Evolutionary conservation across 2,888 invertebrate species (phyloP).

Genomic region (Drosophila formosana): DNA sequence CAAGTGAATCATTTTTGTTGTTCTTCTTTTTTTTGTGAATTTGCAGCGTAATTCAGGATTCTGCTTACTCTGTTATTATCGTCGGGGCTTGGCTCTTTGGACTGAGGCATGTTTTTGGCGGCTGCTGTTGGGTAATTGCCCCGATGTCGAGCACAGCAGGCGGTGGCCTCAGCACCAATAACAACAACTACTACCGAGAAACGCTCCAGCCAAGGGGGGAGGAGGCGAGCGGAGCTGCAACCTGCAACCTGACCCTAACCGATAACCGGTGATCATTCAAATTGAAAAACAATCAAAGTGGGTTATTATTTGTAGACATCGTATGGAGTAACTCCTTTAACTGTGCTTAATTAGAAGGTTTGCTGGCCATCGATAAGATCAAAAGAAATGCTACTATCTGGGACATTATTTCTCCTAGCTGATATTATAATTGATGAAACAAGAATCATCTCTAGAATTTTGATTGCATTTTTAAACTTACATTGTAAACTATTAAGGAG

Average conservation of each 20-base stretch:
- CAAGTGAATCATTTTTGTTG: conserved; percentile 14
- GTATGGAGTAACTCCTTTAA: not conserved
- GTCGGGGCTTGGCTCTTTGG: conserved; percentile 50
- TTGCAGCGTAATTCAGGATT: conserved; percentile 81
- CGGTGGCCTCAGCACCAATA: conserved; percentile 55
- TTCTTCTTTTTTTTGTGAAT: conserved; percentile 34
- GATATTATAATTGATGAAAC: too few species aligned
- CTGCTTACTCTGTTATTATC: conserved; percentile 78
- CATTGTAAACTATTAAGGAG: not conserved
- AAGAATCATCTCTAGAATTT: not conserved
- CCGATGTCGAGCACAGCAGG: conserved; percentile 73
- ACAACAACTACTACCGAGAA: conserved; percentile 39
- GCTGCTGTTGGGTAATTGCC: conserved; percentile 74
- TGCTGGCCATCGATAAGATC: not conserved
- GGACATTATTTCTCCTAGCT: not conserved
- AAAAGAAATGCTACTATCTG: not conserved
- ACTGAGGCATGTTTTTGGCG: conserved; percentile 46
- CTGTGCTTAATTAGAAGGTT: conserved; percentile 25
- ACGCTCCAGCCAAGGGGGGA: conserved; percentile 6
- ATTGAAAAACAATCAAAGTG: conserved; percentile 71
- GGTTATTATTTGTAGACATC: conserved; percentile 43
- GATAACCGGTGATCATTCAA: conserved; percentile 52
- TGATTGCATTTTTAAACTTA: too few species aligned
- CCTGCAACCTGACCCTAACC: conserved; percentile 20
- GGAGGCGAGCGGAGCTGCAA: not conserved